Evolutionary conservation across 2,888 invertebrate species (phyloP).

Genomic region (Girardia tigrina): DNA sequence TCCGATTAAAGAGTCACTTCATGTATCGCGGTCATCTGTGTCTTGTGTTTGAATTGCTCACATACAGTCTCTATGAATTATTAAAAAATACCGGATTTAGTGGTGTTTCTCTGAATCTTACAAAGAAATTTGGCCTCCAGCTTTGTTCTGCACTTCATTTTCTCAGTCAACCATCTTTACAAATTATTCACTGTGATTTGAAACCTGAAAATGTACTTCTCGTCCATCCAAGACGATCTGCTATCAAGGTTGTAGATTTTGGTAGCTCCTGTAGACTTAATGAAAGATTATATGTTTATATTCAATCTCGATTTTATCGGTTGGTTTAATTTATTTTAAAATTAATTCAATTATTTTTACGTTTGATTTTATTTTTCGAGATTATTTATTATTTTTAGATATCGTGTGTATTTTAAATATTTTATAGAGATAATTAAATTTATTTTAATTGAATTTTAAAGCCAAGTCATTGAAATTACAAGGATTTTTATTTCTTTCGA

Average conservation of each 20-base stretch:
- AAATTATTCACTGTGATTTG: slow-evolving; percentile 64
- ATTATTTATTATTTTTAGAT: too few species aligned
- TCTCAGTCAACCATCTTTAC: slow-evolving; percentile 94
- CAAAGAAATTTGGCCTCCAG: slow-evolving; percentile 99
- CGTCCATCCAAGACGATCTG: slow-evolving; percentile 97
- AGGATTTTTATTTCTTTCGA: too few species aligned
- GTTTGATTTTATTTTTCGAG: too few species aligned
- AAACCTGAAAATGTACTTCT: slow-evolving; percentile 99
- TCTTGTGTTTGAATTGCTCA: slow-evolving; percentile 96
- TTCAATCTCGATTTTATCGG: slow-evolving; percentile 69
- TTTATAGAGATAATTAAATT: too few species aligned
- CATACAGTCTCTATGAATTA: slow-evolving; percentile 96
- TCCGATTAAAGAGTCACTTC: slow-evolving; percentile 81
- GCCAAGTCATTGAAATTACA: too few species aligned
- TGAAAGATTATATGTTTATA: slow-evolving; percentile 83
- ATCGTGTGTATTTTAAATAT: too few species aligned
- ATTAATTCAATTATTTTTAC: too few species aligned
- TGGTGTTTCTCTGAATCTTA: slow-evolving; percentile 94
- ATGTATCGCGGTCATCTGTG: slow-evolving; percentile 99
- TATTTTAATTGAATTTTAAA: too few species aligned
- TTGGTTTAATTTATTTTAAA: slow-evolving; percentile 48
- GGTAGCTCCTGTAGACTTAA: slow-evolving; percentile 65
- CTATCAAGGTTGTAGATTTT: slow-evolving; percentile 99
- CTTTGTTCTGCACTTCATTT: slow-evolving; percentile 95
- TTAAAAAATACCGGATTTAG: slow-evolving; percentile 98